Base-by-base conservation (phyloP, 2,113 vertebrate species). In the Psettodes erumei region DNA sequence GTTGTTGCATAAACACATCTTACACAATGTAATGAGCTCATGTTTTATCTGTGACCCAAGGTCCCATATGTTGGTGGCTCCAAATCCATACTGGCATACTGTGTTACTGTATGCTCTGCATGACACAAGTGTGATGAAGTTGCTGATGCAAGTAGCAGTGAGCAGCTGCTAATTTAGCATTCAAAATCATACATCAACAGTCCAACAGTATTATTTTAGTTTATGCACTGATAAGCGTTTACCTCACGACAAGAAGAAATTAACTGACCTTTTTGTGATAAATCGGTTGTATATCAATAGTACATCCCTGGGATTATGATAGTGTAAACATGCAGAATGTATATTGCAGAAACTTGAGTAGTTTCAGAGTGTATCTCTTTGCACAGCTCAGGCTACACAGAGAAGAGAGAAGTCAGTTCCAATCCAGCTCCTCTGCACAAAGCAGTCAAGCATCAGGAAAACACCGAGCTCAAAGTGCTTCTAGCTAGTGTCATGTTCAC, bases 381-480 rank as follows among this genome's bases (percentile, higher is more conserved):
- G 43, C 71, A 65, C 42, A 65, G 79, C 78, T 83, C 67, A 51
- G 69, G 64, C 74, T 79, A 70, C 87, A 81, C 2, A 7, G 40
- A 21, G 55, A 54, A 40, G 79, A 74, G 53, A 73, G 65, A 77
- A 69, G 67, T 77, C 58, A 70, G 84, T 86, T 89, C 89, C 84
- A 83, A 87, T 77, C 73, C 87, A 90, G 83, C 76, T 90, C 77
- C 75, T 86, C 77, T 30, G n/a, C 66, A 88, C 86, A 90, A 88
- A 88, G 78, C 75, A 72, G 75, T 38, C 62, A 40, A 47, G 71
- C 75, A 84, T 81, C 69, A 82, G 77, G 76, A 87, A 80, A 86
- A 84, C 78, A 86, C 86, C 68, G 80, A 76, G 71, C 81, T 76
- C 51, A 58, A 74, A 79, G 71, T 77, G 67, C 75, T 60, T 80